These are phyloP conservation scores for Neoascia interrupta DNA, from an alignment of 2,888 invertebrate species.

Conservation along the genomic window DNA sequence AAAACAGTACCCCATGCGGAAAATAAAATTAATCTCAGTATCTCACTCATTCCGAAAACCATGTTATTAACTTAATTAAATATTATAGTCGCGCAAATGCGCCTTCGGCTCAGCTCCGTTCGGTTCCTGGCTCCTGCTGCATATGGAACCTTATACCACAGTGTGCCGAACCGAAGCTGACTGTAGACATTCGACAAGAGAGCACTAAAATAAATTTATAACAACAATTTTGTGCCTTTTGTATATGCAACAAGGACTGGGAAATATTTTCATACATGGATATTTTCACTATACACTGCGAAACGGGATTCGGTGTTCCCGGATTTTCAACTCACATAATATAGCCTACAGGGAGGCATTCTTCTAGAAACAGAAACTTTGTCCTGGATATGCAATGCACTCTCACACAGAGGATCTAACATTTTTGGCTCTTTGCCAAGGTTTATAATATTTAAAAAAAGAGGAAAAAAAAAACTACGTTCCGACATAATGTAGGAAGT, in stretches of 20 bases:
- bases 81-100: slow-evolving; percentile 67
- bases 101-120: slow-evolving; percentile 60
- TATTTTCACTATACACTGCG: no score
- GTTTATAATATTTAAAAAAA: slow-evolving; percentile 4
- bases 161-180: slow-evolving; percentile 13
- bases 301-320: slow-evolving; percentile 6
- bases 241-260: slow-evolving; percentile 46
- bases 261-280: slow-evolving; percentile 41
- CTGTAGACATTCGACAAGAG: slow-evolving; percentile 35
- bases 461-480: not conserved
- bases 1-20: slow-evolving; percentile 30
- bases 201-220: slow-evolving; percentile 65
- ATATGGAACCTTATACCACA: slow-evolving; percentile 10
- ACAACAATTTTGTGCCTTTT: slow-evolving; percentile 55
- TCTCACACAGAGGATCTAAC: slow-evolving; percentile 6
- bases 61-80: slow-evolving; percentile 68
- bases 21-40: slow-evolving; percentile 54
- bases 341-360: slow-evolving; percentile 46
- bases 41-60: slow-evolving; percentile 52
- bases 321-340: slow-evolving; percentile 5
- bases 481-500: no score
- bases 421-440: slow-evolving; percentile 60
- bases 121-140: slow-evolving; percentile 34
- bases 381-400: slow-evolving; percentile 53
- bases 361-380: slow-evolving; percentile 64